These are phyloP conservation scores for Copidosoma aretas DNA, from an alignment of 2,888 invertebrate genomes.

Conservation along the genomic window DNA sequence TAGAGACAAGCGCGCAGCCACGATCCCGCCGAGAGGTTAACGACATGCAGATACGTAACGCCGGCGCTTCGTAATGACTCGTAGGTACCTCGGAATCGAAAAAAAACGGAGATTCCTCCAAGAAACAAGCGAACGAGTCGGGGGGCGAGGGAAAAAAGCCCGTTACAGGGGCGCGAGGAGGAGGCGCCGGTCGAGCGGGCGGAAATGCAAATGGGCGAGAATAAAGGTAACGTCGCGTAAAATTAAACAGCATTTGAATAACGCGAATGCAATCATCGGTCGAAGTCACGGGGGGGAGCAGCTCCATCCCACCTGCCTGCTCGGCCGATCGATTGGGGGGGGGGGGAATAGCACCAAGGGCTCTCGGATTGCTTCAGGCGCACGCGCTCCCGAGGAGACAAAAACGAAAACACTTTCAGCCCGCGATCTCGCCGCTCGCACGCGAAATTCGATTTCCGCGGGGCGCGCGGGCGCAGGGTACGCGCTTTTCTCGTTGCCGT, in stretches of 20 bases:
- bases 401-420: slow-evolving; percentile 3
- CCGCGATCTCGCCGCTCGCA: background rate
- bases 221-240: slow-evolving; percentile 59
- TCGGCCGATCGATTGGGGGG: slow-evolving; percentile 53
- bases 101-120: background rate
- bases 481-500: no score
- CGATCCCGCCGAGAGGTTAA: slow-evolving; percentile 50
- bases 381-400: background rate
- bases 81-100: slow-evolving; percentile 31
- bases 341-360: no score
- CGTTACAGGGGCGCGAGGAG: background rate
- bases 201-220: slow-evolving; percentile 58
- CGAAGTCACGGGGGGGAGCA: background rate
- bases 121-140: background rate
- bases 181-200: slow-evolving; percentile 53
- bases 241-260: slow-evolving; percentile 61
- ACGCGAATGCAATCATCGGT: slow-evolving; percentile 56
- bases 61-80: slow-evolving; percentile 54
- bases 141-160: slow-evolving; percentile 5
- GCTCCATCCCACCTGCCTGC: no score
- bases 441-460: slow-evolving; percentile 17
- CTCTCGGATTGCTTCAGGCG: no score
- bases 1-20: background rate
- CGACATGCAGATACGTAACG: slow-evolving; percentile 56
- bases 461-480: background rate